Percentiles rank a stretch among this genome's conserved stretches.
phyloP scores from a whole-genome alignment of 1,140 invertebrate genomes.

The Magallana gigas region DNA sequence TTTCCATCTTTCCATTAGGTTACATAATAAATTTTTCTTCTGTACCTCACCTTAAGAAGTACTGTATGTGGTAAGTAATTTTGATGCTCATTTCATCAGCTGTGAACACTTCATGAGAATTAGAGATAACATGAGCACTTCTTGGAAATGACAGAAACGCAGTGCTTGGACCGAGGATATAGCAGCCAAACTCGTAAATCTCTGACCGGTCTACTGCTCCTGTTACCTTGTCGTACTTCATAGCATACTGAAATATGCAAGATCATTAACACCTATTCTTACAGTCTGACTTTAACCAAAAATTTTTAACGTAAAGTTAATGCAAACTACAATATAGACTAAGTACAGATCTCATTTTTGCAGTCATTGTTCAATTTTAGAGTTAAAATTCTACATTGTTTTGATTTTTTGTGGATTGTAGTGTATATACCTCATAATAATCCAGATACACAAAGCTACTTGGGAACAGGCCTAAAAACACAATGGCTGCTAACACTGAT shows the following conservation, averaged over 20 bases:
- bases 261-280: too few species aligned
- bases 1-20: too few species aligned
- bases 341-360: too few species aligned
- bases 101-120: constrained; percentile 45
- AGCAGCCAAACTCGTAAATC: constrained; percentile 62
- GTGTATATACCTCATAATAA: constrained; percentile 29
- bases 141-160: constrained; percentile 53
- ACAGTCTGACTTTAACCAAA: too few species aligned
- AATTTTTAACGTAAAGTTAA: too few species aligned
- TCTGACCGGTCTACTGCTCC: constrained; percentile 57
- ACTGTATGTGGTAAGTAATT: constrained; percentile 50
- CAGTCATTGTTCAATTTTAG: too few species aligned
- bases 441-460: constrained; percentile 38
- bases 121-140: constrained; percentile 47
- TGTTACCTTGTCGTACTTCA: constrained; percentile 62
- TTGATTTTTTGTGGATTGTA: too few species aligned
- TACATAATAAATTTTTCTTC: too few species aligned
- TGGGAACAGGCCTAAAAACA: constrained; percentile 27
- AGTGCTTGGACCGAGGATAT: constrained; percentile 63
- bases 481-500: background rate
- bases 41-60: constrained; percentile 48
- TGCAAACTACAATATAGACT: background rate
- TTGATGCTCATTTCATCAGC: constrained; percentile 49
- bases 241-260: constrained; percentile 56
- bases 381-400: too few species aligned